Percentiles rank a stretch among this genome's conserved stretches.
These are phyloP conservation scores for Macrobrachium nipponense DNA, from an alignment of 1,140 invertebrate species.

Conservation along the genomic window DNA sequence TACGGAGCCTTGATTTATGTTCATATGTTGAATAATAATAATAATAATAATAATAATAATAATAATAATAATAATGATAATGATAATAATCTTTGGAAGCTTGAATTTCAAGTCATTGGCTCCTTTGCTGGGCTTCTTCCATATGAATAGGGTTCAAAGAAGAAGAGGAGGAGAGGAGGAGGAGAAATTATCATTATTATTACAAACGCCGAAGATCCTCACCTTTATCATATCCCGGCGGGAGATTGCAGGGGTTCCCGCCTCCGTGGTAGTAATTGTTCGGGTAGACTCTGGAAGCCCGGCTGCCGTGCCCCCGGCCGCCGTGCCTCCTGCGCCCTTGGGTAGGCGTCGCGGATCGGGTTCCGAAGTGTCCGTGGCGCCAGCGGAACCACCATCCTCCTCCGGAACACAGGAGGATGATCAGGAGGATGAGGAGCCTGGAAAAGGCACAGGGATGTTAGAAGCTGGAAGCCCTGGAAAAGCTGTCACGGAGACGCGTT, in stretches of 20 bases:
- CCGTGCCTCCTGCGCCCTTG: not conserved
- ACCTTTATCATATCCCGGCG: slow-evolving; percentile 40
- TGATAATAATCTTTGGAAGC: too few species aligned
- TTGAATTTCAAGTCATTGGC: too few species aligned
- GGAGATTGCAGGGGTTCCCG: not conserved
- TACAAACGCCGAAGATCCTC: not conserved
- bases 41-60: too few species aligned
- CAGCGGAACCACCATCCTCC: slow-evolving; percentile 57
- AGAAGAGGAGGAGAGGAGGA: not conserved
- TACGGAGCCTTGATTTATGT: too few species aligned
- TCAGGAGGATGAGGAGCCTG: slow-evolving; percentile 57
- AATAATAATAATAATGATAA: too few species aligned
- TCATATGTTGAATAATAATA: too few species aligned
- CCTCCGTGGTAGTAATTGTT: not conserved
- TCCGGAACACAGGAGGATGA: slow-evolving; percentile 51
- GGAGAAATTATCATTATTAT: not conserved
- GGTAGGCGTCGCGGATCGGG: not conserved
- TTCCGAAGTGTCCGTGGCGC: slow-evolving; percentile 36
- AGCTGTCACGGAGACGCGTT: too few species aligned
- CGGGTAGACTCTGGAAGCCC: slow-evolving; percentile 27
- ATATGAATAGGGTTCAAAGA: too few species aligned
- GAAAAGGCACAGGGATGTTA: not conserved
- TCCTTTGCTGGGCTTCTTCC: too few species aligned
- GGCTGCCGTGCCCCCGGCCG: not conserved
- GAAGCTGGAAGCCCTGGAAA: not conserved